Base-by-base conservation (phyloP, 1,140 invertebrate species). In the Muscidifurax raptorellus region DNA sequence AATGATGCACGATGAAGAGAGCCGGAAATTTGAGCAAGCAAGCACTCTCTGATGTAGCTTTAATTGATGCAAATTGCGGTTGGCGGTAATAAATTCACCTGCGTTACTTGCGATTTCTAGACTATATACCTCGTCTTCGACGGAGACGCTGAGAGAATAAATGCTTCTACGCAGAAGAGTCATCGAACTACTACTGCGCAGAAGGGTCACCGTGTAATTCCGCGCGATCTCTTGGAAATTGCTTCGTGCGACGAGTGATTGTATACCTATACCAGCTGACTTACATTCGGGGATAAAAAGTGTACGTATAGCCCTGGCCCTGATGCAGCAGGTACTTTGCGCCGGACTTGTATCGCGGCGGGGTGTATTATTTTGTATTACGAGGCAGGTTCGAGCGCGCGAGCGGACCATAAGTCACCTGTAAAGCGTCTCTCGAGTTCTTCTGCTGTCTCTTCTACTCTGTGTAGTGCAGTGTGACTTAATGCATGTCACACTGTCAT, bases 171-270 rank as follows among this genome's bases (percentile, higher is more conserved):
- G 18, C 18, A 7, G 15, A 59, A 59, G 52, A 59, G 52, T 59
- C 52, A 59, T 59, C 52, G 52, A 59, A 59, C 52, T 18, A 18
- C n/a, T 1, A n/a, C 18, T n/a, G n/a, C n/a, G n/a, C n/a, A n/a
- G n/a, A 59, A 22, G 18, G 22, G 18, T 59, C 52, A 7, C 52
- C 52, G 52, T 22, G 22, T 18, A 18, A 22, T 22, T 59, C 52
- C 52, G 7, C 44, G 44, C 18, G 18, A 7, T 22, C 1, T 15
- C 18, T 22, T 59, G 18, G 7, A 69, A 69, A n/a, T 28, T 27
- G 67, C 10, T n/a, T n/a, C 67, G 67, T 69, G 27, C 67, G 27
- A 30, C 67, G 67, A 28, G 13, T 69, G 67, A 69, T 69, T 69
- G 28, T 27, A 27, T 25, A 6, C 2, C 32, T 32, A 2, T 2